These are phyloP conservation scores for Tenebrio molitor DNA, from an alignment of 1,140 invertebrate species.

Conservation along the genomic window DNA sequence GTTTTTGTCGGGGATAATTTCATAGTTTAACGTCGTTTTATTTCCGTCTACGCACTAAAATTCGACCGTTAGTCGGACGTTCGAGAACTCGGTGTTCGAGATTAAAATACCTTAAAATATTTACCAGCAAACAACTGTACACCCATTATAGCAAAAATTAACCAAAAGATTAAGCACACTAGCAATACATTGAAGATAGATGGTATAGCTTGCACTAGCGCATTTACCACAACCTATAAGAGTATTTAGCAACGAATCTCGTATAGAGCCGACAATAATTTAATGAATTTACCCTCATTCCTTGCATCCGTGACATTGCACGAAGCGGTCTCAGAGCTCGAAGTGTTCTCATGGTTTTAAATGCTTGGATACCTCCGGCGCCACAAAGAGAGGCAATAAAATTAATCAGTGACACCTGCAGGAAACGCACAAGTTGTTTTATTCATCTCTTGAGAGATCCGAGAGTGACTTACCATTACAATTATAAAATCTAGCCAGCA, in stretches of 20 bases:
- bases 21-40: conserved; percentile 83
- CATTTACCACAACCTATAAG: conserved; percentile 93
- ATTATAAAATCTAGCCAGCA: conserved; percentile 99
- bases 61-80: neutral
- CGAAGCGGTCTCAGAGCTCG: conserved; percentile 94
- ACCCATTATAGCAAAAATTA: conserved; percentile 94
- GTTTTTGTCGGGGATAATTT: conserved; percentile 88
- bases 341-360: conserved; percentile 98
- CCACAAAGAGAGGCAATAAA: conserved; percentile 94
- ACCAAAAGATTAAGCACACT: conserved; percentile 92
- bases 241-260: no score
- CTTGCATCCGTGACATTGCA: conserved; percentile 97
- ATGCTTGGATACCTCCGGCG: conserved; percentile 95
- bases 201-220: conserved; percentile 94
- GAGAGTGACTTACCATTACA: conserved; percentile 79
- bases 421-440: neutral
- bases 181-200: conserved; percentile 95
- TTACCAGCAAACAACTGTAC: conserved; percentile 92
- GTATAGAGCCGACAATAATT: neutral
- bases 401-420: conserved; percentile 90
- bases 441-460: neutral
- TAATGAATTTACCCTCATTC: conserved; percentile 89
- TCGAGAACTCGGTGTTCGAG: neutral
- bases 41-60: conserved; percentile 89
- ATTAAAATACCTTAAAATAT: conserved; percentile 83